These are phyloP conservation scores for Arvicanthis niloticus DNA, from an alignment of 2,113 vertebrate species.

Conservation along the genomic window DNA sequence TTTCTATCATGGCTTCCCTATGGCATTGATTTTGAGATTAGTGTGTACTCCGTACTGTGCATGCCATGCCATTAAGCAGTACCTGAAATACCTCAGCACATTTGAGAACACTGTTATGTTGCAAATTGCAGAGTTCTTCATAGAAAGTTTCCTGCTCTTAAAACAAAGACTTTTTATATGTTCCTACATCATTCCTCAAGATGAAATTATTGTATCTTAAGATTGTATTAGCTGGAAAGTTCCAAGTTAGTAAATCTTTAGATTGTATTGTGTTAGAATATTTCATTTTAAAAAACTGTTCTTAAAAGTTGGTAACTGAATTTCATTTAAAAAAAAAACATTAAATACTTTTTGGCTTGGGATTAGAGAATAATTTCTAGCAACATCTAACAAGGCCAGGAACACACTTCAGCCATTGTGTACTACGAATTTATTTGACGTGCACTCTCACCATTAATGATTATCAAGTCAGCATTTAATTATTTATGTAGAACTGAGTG, in stretches of 20 bases:
- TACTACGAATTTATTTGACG: not conserved
- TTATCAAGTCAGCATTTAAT: not conserved
- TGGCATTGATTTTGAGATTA: not conserved
- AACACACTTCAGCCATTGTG: not conserved
- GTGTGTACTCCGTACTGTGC: no score
- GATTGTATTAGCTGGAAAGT: not conserved
- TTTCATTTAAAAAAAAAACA: not conserved
- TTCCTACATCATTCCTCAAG: not conserved
- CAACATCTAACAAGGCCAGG: not conserved
- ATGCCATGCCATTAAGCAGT: not conserved
- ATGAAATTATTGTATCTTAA: not conserved
- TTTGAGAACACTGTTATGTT: not conserved
- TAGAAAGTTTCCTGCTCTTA: not conserved
- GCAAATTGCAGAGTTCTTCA: not conserved
- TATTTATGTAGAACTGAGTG: not conserved
- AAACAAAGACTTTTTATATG: not conserved
- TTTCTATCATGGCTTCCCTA: not conserved
- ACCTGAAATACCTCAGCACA: not conserved
- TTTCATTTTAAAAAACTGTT: not conserved
- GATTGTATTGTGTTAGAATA: not conserved
- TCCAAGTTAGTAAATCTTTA: not conserved
- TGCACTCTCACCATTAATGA: not conserved
- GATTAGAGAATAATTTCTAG: not conserved
- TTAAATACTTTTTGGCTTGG: not conserved
- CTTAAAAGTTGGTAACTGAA: not conserved